Percentiles rank a stretch among this genome's conserved stretches.
phyloP scores from a whole-genome alignment of 2,888 invertebrate genomes.

The Physocephala rufipes region DNA sequence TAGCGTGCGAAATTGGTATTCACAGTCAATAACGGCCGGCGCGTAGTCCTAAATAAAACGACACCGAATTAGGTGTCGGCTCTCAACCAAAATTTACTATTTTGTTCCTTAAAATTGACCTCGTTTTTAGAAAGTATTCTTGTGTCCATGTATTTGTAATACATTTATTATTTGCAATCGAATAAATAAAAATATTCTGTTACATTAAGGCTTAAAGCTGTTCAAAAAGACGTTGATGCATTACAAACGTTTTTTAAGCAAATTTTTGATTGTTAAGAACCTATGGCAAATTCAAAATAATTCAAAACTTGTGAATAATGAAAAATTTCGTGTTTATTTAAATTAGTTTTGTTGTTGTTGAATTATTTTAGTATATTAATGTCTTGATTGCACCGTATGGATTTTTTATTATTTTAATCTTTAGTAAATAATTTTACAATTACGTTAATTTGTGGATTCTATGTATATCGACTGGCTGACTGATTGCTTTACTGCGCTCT shows the following conservation, averaged over 20 bases:
- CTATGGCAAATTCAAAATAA: constrained; percentile 56
- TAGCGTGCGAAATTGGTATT: too few relatives aligned
- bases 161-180: too few relatives aligned
- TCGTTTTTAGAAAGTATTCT: too few relatives aligned
- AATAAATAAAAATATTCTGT: too few relatives aligned
- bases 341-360: background rate
- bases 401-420: background rate
- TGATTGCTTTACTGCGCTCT: background rate
- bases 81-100: too few relatives aligned
- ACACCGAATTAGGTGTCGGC: too few relatives aligned
- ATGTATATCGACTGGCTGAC: background rate
- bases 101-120: too few relatives aligned
- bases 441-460: background rate
- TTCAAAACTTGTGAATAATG: background rate
- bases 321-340: background rate
- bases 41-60: too few relatives aligned
- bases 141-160: too few relatives aligned
- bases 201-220: too few relatives aligned
- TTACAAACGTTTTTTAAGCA: constrained; percentile 6
- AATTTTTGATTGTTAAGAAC: constrained; percentile 46
- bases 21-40: too few relatives aligned
- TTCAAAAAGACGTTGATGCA: background rate
- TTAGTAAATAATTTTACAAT: background rate
- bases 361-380: background rate
- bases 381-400: constrained; percentile 31